These are phyloP conservation scores for Drosophila pegasa DNA, from an alignment of 2,888 invertebrate species.

Conservation along the genomic window DNA sequence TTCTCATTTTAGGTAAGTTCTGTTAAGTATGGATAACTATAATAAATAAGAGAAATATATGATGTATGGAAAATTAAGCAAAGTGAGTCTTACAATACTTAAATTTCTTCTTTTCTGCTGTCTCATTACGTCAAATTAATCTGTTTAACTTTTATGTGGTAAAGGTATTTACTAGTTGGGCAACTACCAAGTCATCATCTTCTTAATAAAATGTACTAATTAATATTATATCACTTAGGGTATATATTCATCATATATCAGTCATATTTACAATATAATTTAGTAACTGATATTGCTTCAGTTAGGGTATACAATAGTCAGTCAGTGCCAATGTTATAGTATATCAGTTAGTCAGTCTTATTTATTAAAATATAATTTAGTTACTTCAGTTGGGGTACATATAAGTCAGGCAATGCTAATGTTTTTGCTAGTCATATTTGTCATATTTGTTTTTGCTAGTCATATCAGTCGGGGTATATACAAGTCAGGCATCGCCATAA, in stretches of 20 bases:
- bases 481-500: too few species aligned
- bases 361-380: too few species aligned
- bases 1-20: slow-evolving; percentile 18
- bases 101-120: too few species aligned
- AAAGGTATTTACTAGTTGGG: not conserved
- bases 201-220: not conserved
- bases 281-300: not conserved
- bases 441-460: too few species aligned
- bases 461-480: too few species aligned
- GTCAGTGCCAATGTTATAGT: too few species aligned
- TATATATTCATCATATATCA: too few species aligned
- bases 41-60: rapidly evolving
- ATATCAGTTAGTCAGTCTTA: too few species aligned
- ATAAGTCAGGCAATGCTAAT: too few species aligned
- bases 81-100: not conserved
- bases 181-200: not conserved
- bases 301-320: not conserved
- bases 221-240: not conserved
- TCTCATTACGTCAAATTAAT: not conserved
- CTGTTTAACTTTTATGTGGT: not conserved
- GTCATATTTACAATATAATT: not conserved
- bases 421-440: too few species aligned
- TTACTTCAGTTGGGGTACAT: too few species aligned
- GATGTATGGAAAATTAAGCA: not conserved
- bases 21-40: not conserved